Evolutionary conservation across 2,888 invertebrate genomes (phyloP), one percentile per base, ranked within the genome.

Genomic region (Blastobasis lacticolella): DNA sequence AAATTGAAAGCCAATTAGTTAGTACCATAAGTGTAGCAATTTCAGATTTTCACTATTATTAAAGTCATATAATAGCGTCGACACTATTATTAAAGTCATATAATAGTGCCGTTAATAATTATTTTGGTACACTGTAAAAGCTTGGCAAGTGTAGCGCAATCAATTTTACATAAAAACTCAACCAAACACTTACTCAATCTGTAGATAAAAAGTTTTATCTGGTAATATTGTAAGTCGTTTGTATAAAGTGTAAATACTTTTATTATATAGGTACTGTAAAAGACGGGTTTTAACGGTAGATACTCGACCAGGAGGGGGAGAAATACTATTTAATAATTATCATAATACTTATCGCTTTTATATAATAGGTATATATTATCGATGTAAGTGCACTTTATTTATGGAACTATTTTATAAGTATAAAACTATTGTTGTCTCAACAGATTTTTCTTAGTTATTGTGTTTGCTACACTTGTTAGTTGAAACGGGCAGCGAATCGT

Each of bases 361-460:
- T 73, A 73, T 71, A 72, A 37, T 75, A 76, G 79, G 74, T 75
- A 76, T 73, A 74, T 71, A 72, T 42, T 75, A 77, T 79, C 74
- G 69, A 73, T 69, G 75, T 88, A 88, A 88, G 88, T 87, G 88
- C 88, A 88, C 88, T 88, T 88, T 78, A 76, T 81, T 81, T 84
- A 84, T 65, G 85, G 86, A 87, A 86, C 87, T 85, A 86, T 81
- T 66, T 72, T 23, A 23, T 23, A 23, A 23, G 23, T 23, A 23
- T 23, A 23, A 23, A 23, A 23, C 23, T 53, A 48, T 58, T 62
- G 69, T 68, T 64, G 60, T 56, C 61, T 61, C 61, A 70, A 74
- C 75, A 75, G 77, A 73, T 69, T 66, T 60, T 55, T 57, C 63
- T 73, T 75, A 71, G 57, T 59, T 57, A 63, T 66, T 8, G 65